A percentile compares a stretch with the other conserved stretches of the same genome.
Conservation (phyloP, 2,797 vertebrate genomes). For the Geotrypetes seraphini region DNA sequence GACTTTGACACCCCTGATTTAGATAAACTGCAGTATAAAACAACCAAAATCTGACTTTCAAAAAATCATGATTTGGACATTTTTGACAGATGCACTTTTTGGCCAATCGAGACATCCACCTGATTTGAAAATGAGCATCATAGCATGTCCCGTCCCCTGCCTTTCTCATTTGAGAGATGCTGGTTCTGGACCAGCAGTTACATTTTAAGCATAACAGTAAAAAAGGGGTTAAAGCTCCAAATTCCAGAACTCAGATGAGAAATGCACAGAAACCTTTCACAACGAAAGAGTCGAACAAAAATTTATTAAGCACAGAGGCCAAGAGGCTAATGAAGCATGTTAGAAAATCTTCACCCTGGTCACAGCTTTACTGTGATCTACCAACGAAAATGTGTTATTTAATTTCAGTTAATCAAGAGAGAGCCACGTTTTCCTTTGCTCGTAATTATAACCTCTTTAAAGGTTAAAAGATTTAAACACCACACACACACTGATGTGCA, state of each 20-base stretch:
- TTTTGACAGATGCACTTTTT: too few relatives aligned
- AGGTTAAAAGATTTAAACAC: slow-evolving; percentile 10
- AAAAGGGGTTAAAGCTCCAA: slow-evolving; percentile 34
- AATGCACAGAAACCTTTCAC: neutral
- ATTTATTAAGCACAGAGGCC: slow-evolving; percentile 17
- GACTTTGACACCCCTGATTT: too few relatives aligned
- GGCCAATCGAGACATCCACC: too few relatives aligned
- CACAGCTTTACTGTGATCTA: slow-evolving; percentile 1
- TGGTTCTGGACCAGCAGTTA: too few relatives aligned
- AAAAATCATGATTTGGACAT: too few relatives aligned
- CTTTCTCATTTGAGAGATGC: too few relatives aligned
- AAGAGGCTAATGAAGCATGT: slow-evolving; percentile 17
- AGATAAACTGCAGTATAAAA: too few relatives aligned
- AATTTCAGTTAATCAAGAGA: slow-evolving; percentile 17
- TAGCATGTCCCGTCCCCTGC: too few relatives aligned
- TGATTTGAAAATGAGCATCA: too few relatives aligned
- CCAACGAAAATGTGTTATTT: slow-evolving; percentile 16
- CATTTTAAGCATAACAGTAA: slow-evolving; percentile 44
- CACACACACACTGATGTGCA: too few relatives aligned
- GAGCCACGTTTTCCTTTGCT: neutral
- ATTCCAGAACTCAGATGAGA: slow-evolving; percentile 29
- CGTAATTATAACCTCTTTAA: slow-evolving; percentile 18
- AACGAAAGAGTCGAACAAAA: slow-evolving; percentile 19
- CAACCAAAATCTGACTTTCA: too few relatives aligned
- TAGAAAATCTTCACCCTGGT: slow-evolving; percentile 2